These are phyloP conservation scores for Pachymerium ferrugineum DNA, from an alignment of 2,888 invertebrate species.

Conservation along the genomic window DNA sequence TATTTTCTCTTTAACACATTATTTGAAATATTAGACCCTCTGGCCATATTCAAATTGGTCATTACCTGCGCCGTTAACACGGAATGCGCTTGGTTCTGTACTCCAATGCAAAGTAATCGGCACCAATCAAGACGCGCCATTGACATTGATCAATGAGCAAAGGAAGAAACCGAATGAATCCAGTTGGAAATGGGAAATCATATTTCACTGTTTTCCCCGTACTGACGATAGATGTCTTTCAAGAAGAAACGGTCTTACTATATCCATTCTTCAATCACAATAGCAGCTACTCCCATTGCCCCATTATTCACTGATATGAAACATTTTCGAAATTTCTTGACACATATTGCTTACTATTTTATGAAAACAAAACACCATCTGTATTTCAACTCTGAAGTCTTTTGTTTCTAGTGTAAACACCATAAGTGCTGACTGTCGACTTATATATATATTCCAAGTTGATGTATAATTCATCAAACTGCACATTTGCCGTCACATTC, in stretches of 20 bases:
- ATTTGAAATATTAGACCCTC: background rate
- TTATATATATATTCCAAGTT: too few species aligned
- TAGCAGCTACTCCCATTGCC: background rate
- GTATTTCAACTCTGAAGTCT: background rate
- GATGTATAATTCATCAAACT: too few species aligned
- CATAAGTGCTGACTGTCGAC: too few species aligned
- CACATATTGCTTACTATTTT: slow-evolving; percentile 9
- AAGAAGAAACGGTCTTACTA: background rate
- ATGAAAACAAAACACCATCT: background rate
- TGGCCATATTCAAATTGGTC: background rate
- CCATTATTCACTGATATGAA: slow-evolving; percentile 7
- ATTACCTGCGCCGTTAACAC: background rate
- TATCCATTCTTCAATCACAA: slow-evolving; percentile 22
- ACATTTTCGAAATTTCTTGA: slow-evolving; percentile 20
- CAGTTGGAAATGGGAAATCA: slow-evolving; percentile 25
- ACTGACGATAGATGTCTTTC: slow-evolving; percentile 23
- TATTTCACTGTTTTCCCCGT: slow-evolving; percentile 11
- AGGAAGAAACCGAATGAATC: slow-evolving; percentile 27
- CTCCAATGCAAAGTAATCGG: slow-evolving; percentile 14
- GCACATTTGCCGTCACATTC: too few species aligned
- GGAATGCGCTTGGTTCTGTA: background rate
- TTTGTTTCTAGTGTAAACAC: too few species aligned
- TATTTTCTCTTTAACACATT: too few species aligned
- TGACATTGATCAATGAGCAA: slow-evolving; percentile 25
- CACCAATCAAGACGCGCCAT: slow-evolving; percentile 5